These are phyloP conservation scores for Hoplodrina ambigua DNA, from an alignment of 2,888 invertebrate genomes.

Conservation along the genomic window DNA sequence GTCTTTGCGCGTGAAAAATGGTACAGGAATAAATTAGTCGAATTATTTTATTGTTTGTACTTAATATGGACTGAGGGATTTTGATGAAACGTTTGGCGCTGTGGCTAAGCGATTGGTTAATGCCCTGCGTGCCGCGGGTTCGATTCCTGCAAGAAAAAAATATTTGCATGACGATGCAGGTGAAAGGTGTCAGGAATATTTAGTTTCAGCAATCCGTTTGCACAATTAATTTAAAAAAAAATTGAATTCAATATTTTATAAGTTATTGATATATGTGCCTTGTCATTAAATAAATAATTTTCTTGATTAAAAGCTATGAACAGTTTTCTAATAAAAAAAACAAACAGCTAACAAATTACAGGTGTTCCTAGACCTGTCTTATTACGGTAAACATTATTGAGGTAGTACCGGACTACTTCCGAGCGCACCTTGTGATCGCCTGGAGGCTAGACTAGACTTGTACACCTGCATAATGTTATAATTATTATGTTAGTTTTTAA, in stretches of 20 bases:
- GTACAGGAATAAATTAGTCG: too few species aligned
- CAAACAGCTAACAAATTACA: background rate
- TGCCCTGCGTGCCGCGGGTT: too few species aligned
- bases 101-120: too few species aligned
- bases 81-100: too few species aligned
- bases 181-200: too few species aligned
- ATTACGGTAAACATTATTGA: slow-evolving; percentile 21
- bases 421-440: slow-evolving; percentile 33
- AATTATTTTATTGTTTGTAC: too few species aligned
- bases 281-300: too few species aligned
- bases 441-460: background rate
- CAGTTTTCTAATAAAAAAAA: slow-evolving; percentile 1
- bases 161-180: too few species aligned
- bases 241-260: too few species aligned
- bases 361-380: slow-evolving; percentile 8
- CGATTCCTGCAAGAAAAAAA: too few species aligned
- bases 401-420: slow-evolving; percentile 2
- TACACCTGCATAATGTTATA: slow-evolving; percentile 36
- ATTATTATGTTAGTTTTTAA: slow-evolving; percentile 26
- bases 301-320: background rate
- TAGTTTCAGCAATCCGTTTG: background rate
- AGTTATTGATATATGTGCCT: too few species aligned
- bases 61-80: too few species aligned
- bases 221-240: background rate
- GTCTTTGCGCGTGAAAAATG: background rate